phyloP scores from a whole-genome alignment of 2,797 vertebrate species.

The Carcharodon carcharias region DNA sequence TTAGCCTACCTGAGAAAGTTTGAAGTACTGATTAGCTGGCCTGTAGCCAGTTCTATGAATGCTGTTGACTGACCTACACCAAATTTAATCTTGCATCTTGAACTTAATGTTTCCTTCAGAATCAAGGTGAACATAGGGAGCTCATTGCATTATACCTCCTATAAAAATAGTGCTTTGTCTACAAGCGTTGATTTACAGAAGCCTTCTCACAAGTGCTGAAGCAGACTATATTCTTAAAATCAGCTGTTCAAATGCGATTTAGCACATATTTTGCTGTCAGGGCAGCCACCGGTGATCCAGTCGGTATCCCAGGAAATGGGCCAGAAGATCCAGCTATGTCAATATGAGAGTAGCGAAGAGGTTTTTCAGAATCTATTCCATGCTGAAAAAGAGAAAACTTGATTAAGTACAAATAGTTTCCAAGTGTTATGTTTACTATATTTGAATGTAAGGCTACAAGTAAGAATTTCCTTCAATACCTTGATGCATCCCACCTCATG shows the following conservation, averaged over 20 bases:
- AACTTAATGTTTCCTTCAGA: not conserved
- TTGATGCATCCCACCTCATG: too few relatives aligned
- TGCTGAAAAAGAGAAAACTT: conserved; percentile 48
- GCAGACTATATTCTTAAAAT: not conserved
- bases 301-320: conserved; percentile 69
- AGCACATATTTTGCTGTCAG: conserved; percentile 65
- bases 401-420: not conserved
- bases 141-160: not conserved
- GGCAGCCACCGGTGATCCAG: conserved; percentile 66
- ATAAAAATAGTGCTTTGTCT: not conserved
- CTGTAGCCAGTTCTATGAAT: not conserved
- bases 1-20: conserved; percentile 26
- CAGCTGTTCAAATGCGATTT: conserved; percentile 37
- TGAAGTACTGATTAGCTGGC: not conserved
- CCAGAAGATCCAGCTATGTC: conserved; percentile 73
- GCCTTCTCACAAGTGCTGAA: not conserved
- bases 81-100: not conserved
- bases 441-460: too few relatives aligned
- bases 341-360: conserved; percentile 66
- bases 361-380: conserved; percentile 59
- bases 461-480: too few relatives aligned
- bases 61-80: not conserved
- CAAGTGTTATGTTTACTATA: too few relatives aligned
- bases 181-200: not conserved
- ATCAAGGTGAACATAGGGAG: not conserved